phyloP scores from a whole-genome alignment of 2,888 invertebrate species.

The Thumatha senex region DNA sequence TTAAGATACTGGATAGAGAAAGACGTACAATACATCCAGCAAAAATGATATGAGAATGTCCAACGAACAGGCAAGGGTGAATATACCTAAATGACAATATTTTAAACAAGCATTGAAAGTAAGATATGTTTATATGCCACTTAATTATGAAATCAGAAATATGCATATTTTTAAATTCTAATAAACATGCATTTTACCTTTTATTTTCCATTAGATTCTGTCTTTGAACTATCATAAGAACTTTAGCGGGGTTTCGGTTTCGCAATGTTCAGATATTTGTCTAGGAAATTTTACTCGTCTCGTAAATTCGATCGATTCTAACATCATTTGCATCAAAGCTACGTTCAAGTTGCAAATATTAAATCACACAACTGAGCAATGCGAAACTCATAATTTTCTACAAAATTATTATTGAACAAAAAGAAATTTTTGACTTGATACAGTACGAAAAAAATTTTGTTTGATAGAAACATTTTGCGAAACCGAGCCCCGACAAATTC shows the following conservation, averaged over 20 bases:
- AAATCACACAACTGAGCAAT: background rate
- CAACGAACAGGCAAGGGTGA: no score
- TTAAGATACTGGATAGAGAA: no score
- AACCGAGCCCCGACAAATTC: background rate
- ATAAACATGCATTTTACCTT: conserved; percentile 29
- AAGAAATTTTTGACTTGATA: no score
- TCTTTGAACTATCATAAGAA: background rate
- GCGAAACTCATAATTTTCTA: background rate
- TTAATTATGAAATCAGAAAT: background rate
- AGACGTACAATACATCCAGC: no score
- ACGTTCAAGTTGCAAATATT: no score
- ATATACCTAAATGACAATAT: background rate
- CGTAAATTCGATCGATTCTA: background rate
- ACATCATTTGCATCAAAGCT: background rate
- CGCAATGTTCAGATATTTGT: conserved; percentile 9
- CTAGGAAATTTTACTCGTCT: background rate
- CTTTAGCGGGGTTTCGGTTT: conserved; percentile 15
- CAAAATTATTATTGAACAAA: no score
- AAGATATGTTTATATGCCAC: background rate
- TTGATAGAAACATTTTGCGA: conserved; percentile 19
- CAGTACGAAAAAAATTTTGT: no score
- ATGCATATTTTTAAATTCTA: background rate
- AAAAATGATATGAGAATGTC: no score
- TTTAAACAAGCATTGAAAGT: background rate
- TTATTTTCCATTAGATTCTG: conserved; percentile 14